Base-by-base conservation (phyloP, 2,113 vertebrate genomes). In the Salvator merianae region DNA sequence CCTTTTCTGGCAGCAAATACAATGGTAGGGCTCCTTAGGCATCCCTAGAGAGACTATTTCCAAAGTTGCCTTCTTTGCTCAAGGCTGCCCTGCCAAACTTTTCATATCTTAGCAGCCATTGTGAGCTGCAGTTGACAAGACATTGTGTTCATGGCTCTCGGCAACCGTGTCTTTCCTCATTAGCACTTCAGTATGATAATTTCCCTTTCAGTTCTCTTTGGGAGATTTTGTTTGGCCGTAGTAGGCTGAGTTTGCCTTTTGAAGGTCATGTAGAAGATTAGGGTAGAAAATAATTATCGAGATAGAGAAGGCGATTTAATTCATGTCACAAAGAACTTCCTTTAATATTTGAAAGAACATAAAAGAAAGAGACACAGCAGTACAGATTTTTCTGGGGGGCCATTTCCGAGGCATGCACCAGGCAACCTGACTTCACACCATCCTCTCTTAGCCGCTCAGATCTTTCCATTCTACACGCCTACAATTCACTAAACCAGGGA, bases 141-240 rank as follows among this genome's bases (percentile, higher is more conserved):
- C 30, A 53, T 88, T 91, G 82, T 59, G 69, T 43, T 62, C 84
- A 85, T 34, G n/a, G 85, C 65, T 68, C 32, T 86, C 26, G 7
- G 66, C 53, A 62, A 78, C 30, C 2, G 5, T 90, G 89, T 87
- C 89, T 88, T 90, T 63, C 68, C 87, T 90, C 88, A 91, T 92
- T 93, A 91, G 82, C 84, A 79, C 77, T 92, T 88, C 62, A 75
- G 68, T 34, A 87, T 86, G 71, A 91, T 84, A 84, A 90, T 91
- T 77, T 88, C 0, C 55, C 85, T 90, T 81, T 88, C 13, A 79
- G 0, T 4, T 4, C 40, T 2, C 10, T 43, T 70, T 53, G 9
- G 7, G 55, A 36, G 43, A 65, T 71, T 76, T 55, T 43, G 81
- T 75, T 81, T 86, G 66, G 76, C 83, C 84, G 88, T 92, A 74